Evolutionary conservation across 2,113 vertebrate genomes (phyloP).

Genomic region (Apodemus speciosus): DNA sequence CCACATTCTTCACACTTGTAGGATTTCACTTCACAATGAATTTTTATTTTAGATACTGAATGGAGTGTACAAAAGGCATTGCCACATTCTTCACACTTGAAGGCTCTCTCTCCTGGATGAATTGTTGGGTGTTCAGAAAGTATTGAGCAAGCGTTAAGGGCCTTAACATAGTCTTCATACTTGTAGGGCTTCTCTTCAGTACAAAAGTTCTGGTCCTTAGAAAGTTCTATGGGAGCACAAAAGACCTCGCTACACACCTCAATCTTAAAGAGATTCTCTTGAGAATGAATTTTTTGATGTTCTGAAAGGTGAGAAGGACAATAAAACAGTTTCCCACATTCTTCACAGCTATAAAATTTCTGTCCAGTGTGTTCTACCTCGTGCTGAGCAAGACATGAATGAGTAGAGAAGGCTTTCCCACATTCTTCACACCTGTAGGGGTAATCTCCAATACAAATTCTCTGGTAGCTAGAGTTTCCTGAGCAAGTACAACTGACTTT

Average conservation of each 20-base stretch:
- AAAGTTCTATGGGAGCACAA: neutral
- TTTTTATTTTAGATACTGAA: neutral
- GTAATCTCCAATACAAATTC: neutral
- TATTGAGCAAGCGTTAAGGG: neutral
- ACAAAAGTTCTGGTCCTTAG: neutral
- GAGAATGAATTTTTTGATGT: neutral
- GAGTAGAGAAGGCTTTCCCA: neutral
- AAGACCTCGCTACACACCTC: neutral
- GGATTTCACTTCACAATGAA: neutral
- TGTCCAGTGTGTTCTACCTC: neutral
- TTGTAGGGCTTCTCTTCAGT: neutral
- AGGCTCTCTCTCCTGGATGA: neutral
- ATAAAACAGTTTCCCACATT: neutral
- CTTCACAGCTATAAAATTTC: neutral
- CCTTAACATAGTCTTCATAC: neutral
- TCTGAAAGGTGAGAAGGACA: neutral
- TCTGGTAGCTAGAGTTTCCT: neutral
- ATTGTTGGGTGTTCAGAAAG: neutral
- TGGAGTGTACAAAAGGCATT: neutral
- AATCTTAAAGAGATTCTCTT: neutral
- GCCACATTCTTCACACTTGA: neutral
- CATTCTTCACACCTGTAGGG: neutral
- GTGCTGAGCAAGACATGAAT: neutral
- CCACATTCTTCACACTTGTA: constrained; percentile 16
- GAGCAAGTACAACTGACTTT: neutral